Evolutionary conservation across 2,113 vertebrate genomes (phyloP), one percentile per base, ranked within the genome.

Genomic region (Bubo blakistoni): DNA sequence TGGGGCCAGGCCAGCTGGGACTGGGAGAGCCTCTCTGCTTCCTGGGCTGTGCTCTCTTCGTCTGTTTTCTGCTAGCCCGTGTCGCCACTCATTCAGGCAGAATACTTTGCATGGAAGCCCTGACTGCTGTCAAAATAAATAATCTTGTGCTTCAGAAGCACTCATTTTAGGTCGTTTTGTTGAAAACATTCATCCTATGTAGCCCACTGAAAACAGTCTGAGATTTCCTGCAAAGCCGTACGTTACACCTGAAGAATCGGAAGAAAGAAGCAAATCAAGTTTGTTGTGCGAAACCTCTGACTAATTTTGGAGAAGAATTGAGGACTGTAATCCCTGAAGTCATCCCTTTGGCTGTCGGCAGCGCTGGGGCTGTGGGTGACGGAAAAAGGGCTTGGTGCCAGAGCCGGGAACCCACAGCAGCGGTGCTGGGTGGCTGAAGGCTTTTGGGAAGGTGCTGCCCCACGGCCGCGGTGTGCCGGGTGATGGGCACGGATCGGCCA

Each of bases 141-240:
- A 13, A 18, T 15, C 14, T 36, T 21, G 32, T 32, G 32, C 30
- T 70, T 79, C 57, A 27, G 65, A 54, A 62, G 10, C 14, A 2
- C 22, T 62, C 2, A 3, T 2, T 79, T 54, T 34, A 27, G 66
- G 66, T 29, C 18, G 14, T 54, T 10, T 13, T 19, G 22, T 55
- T 29, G 15, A 38, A n/a, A 20, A 24, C 7, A 5, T 63, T 25
- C 29, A 13, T 4, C 7, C 3, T 6, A 0, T 9, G 40, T 12
- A 40, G 40, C 40, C 18, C 19, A 2, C 57, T 40, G 24, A 24
- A 46, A 40, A 20, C 38, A 55, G n/a, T 3, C 49, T n/a, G 25
- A 17, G 42, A 12, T 15, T 21, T 49, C 29, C n/a, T 65, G 49
- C 20, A 21, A 10, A 34, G 40, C 57, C 52, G n/a, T 15, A 27